Conservation (phyloP, 2,113 vertebrate genomes). For the Archilochus colubris region DNA sequence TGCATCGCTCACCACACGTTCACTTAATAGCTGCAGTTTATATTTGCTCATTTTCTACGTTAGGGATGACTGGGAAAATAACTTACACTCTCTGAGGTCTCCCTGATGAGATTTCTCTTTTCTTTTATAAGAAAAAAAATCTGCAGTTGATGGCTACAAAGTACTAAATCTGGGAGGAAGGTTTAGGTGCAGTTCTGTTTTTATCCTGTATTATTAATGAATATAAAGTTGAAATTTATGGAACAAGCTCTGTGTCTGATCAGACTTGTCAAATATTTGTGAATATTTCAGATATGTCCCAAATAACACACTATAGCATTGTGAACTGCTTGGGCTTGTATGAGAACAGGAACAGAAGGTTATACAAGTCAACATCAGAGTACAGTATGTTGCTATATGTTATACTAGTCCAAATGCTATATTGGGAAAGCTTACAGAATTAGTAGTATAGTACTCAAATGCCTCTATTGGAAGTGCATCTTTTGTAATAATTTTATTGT, state of each 20-base stretch:
- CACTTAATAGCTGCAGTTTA: background rate
- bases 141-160: background rate
- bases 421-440: background rate
- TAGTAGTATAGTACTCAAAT: background rate
- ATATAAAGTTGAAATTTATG: background rate
- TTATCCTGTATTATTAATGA: background rate
- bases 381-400: background rate
- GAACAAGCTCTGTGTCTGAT: background rate
- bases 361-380: background rate
- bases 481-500: background rate
- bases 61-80: background rate
- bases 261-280: conserved; percentile 25
- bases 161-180: background rate
- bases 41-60: background rate
- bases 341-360: conserved; percentile 19
- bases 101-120: background rate
- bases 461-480: background rate
- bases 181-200: background rate
- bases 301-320: background rate
- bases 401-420: background rate
- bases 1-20: background rate
- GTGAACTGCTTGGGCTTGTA: background rate
- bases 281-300: background rate
- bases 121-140: background rate
- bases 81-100: background rate